Evolutionary conservation across 2,113 vertebrate species (phyloP).

Genomic region (Hippocampus guttulatus): DNA sequence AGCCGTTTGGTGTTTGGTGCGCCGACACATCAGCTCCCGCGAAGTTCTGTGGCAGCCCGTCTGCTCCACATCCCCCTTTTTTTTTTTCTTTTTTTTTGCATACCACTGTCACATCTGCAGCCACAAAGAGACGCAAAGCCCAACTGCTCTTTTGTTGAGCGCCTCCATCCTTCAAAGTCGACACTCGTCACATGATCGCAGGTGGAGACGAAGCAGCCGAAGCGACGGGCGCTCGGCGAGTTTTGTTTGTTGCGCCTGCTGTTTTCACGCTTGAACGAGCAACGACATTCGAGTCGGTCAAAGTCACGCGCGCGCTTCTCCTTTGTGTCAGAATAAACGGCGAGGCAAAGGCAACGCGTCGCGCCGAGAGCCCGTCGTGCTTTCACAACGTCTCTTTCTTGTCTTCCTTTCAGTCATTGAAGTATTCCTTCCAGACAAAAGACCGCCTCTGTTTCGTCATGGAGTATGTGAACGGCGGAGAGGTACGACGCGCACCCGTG

Average conservation of each 20-base stretch:
- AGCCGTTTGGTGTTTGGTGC: slow-evolving; percentile 32
- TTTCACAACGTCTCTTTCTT: slow-evolving; percentile 27
- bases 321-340: background rate
- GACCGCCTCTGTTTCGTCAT: slow-evolving; percentile 98
- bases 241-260: slow-evolving; percentile 31
- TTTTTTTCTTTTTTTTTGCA: slow-evolving; percentile 22
- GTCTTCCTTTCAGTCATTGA: slow-evolving; percentile 82
- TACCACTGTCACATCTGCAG: slow-evolving; percentile 54
- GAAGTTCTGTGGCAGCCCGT: slow-evolving; percentile 55
- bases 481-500: slow-evolving; percentile 74
- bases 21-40: slow-evolving; percentile 34
- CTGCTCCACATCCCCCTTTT: slow-evolving; percentile 48
- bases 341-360: background rate
- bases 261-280: slow-evolving; percentile 15
- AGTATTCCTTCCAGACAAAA: slow-evolving; percentile 99
- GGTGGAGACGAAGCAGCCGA: slow-evolving; percentile 27
- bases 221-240: slow-evolving; percentile 20
- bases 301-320: background rate
- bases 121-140: slow-evolving; percentile 50
- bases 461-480: slow-evolving; percentile 98
- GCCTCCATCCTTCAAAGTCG: slow-evolving; percentile 27
- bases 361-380: background rate
- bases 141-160: slow-evolving; percentile 64
- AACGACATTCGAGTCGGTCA: background rate
- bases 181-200: slow-evolving; percentile 23